Percentiles rank a stretch among this genome's conserved stretches.
phyloP scores from a whole-genome alignment of 2,113 vertebrate species.

The Neolamprologus toae region DNA sequence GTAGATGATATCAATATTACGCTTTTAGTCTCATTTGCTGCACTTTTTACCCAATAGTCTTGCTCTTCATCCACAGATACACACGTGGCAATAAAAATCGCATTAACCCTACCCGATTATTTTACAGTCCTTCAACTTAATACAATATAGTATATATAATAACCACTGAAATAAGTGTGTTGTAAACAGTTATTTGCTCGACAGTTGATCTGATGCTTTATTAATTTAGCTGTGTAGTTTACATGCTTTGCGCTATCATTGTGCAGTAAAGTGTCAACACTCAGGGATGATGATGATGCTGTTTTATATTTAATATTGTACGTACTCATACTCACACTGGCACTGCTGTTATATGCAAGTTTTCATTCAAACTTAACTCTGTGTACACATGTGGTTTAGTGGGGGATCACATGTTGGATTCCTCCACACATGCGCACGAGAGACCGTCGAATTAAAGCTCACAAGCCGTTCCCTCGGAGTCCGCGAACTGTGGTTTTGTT shows the following conservation, averaged over 20 bases:
- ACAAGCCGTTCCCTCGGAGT: neutral
- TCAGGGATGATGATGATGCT: neutral
- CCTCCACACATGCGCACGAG: slow-evolving; percentile 24
- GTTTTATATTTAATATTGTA: neutral
- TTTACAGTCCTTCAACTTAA: neutral
- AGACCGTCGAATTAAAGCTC: neutral
- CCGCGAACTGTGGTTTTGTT: neutral
- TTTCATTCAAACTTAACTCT: neutral
- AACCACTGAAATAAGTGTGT: neutral
- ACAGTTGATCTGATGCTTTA: neutral
- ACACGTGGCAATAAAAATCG: slow-evolving; percentile 30
- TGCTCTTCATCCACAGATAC: neutral
- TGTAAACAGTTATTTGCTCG: neutral
- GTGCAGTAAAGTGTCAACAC: slow-evolving; percentile 9
- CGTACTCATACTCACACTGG: neutral
- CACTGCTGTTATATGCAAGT: neutral
- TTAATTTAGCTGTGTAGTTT: neutral
- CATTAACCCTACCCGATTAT: neutral
- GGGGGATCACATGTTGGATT: slow-evolving; percentile 25
- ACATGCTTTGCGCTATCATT: neutral
- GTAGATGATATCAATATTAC: fast-evolving
- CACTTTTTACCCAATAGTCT: neutral
- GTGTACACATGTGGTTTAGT: slow-evolving; percentile 27
- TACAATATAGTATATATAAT: neutral
- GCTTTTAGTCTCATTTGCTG: neutral